Percentiles rank a stretch among this genome's conserved stretches.
These are phyloP conservation scores for Sinotaia quadrata DNA, from an alignment of 2,888 invertebrate genomes.

Conservation along the genomic window DNA sequence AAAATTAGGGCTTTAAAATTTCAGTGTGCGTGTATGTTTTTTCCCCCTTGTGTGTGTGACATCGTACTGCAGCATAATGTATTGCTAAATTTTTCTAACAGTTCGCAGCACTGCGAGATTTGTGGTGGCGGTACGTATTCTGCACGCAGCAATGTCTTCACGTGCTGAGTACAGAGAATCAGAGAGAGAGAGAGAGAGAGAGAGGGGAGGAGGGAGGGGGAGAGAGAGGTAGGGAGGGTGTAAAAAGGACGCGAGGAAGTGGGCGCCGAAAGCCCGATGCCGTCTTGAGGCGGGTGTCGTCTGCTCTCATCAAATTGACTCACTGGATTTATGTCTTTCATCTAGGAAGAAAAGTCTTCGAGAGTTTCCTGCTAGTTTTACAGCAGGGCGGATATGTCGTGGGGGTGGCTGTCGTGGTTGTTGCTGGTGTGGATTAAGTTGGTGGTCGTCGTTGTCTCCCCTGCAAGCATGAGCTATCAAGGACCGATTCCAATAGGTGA, in stretches of 20 bases:
- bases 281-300: neutral
- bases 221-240: neutral
- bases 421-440: neutral
- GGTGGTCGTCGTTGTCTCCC: neutral
- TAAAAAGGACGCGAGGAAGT: no score
- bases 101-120: no score
- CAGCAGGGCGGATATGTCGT: neutral
- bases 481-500: constrained; percentile 6
- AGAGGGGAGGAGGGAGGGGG: neutral
- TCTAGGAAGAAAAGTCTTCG: neutral
- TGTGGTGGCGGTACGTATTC: no score
- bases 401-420: neutral
- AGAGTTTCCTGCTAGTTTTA: no score
- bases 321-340: constrained; percentile 8
- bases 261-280: no score
- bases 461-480: neutral
- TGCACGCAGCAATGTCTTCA: no score
- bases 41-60: no score
- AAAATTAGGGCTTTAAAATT: no score
- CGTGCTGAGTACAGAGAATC: no score
- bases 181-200: neutral
- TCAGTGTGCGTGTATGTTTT: no score
- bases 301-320: neutral
- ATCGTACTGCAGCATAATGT: no score
- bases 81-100: no score